Conservation (phyloP, 2,797 vertebrate genomes). For the Chiroxiphia lanceolata region DNA sequence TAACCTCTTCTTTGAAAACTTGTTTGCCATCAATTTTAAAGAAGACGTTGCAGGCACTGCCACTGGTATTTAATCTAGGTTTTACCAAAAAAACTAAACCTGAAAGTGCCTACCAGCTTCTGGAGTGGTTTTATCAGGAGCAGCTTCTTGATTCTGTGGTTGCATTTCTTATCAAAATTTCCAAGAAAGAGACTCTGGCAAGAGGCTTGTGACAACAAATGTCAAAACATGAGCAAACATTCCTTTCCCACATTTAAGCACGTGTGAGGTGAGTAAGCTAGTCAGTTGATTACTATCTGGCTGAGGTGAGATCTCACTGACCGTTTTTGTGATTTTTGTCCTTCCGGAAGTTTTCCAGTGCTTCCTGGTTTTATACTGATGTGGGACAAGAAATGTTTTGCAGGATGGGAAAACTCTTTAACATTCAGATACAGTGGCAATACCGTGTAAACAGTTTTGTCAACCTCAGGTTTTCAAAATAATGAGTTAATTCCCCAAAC, state of each 20-base stretch:
- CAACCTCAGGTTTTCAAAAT: neutral
- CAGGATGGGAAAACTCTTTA: neutral
- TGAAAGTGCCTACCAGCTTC: neutral
- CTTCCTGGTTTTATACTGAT: neutral
- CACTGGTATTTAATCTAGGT: neutral
- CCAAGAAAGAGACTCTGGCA: neutral
- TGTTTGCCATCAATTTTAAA: neutral
- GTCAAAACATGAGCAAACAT: neutral
- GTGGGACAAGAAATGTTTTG: neutral
- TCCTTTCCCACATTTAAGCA: neutral
- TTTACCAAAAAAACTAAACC: neutral
- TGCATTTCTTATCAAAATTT: neutral
- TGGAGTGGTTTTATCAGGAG: neutral
- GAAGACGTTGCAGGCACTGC: neutral
- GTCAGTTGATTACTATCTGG: neutral
- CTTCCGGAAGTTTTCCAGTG: neutral
- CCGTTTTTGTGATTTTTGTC: neutral
- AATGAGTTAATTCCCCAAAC: neutral
- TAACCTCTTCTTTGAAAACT: neutral
- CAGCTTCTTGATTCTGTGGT: neutral
- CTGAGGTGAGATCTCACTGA: neutral
- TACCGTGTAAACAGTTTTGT: neutral
- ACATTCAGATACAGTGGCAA: neutral
- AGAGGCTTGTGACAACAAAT: neutral
- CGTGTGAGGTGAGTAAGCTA: neutral